Evolutionary conservation across 2,113 vertebrate genomes (phyloP), one percentile per base, ranked within the genome.

Genomic region (Gasterosteus aculeatus): DNA sequence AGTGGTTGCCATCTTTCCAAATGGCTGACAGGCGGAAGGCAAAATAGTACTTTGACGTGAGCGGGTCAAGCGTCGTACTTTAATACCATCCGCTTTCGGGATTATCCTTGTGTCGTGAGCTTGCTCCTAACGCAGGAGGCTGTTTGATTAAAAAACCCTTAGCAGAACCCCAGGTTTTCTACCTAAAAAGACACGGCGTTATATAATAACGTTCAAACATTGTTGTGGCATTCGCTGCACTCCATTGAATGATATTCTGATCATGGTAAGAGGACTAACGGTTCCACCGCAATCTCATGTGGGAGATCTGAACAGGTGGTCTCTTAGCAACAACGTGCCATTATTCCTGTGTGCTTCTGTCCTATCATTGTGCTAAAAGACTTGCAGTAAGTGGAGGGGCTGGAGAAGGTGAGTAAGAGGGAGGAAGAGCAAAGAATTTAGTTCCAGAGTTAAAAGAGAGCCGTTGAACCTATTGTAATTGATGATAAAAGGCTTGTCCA

Each of bases 241-340:
- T 72, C 62, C n/a, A 77, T 81, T 66, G 81, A 83, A 59, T 72
- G 80, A 87, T 87, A 77, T 77, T 81, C 72, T 82, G 59, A 63
- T 81, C 77, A 77, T 80, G 86, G 77, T 82, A 76, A 76, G 77
- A 87, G 82, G 79, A 87, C 72, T 49, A 31, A 67, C 58, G 70
- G 82, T 88, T 90, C 78, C 80, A 78, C 70, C 79, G 75, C 74
- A 77, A 72, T 78, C 84, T 88, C 71, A 83, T 90, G 90, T 85
- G 77, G 87, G 80, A 94, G 89, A 89, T 91, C 85, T 86, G 89
- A 92, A 93, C 93, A 92, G 92, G 93, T 94, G 89, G 94, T 94
- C 91, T 94, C 93, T 93, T 94, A 93, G 94, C 94, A 94, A 95
- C 93, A 91, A 92, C 85, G 80, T 89, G 88, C 85, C 82, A 89